Evolutionary conservation across 53 echinoderm and acorn worm genomes (phyloP).

Genomic region (Actinopyga echinites): DNA sequence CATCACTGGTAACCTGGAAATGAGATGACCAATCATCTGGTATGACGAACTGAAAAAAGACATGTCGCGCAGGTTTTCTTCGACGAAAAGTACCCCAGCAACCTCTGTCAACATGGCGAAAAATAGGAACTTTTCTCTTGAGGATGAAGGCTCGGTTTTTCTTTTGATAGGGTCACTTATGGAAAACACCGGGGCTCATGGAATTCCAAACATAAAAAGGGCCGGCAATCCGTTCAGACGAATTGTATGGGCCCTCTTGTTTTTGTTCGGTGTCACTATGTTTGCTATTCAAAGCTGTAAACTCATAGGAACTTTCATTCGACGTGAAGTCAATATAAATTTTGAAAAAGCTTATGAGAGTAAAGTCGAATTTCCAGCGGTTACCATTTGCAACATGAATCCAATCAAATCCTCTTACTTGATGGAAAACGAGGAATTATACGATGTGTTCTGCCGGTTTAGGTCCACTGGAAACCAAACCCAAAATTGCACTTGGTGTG

Average conservation of each 20-base stretch:
- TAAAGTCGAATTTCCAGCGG: conserved; percentile 58
- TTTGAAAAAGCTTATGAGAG: conserved; percentile 46
- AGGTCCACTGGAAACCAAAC: too few relatives aligned
- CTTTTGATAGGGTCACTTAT: conserved; percentile 38
- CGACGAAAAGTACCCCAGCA: too few relatives aligned
- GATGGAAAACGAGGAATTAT: neutral
- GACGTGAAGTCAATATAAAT: conserved; percentile 62
- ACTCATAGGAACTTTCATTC: conserved; percentile 21
- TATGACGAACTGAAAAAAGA: too few relatives aligned
- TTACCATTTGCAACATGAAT: conserved; percentile 86
- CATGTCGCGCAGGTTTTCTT: too few relatives aligned
- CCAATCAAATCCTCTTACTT: conserved; percentile 19
- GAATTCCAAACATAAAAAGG: conserved; percentile 76
- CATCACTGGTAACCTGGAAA: too few relatives aligned
- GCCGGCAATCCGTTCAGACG: conserved; percentile 45
- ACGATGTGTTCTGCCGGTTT: neutral
- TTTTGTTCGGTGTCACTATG: conserved; percentile 45
- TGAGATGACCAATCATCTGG: too few relatives aligned
- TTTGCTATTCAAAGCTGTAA: conserved; percentile 40
- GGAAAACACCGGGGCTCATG: conserved; percentile 77
- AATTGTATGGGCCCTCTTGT: conserved; percentile 61
- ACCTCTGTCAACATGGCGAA: too few relatives aligned
- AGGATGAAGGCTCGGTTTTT: neutral
- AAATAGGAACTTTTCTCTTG: too few relatives aligned
- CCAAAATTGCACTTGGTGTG: too few relatives aligned